A percentile compares a stretch with the other conserved stretches of the same genome.
These are phyloP conservation scores for Ceramica pisi DNA, from an alignment of 2,888 invertebrate species.

Conservation along the genomic window DNA sequence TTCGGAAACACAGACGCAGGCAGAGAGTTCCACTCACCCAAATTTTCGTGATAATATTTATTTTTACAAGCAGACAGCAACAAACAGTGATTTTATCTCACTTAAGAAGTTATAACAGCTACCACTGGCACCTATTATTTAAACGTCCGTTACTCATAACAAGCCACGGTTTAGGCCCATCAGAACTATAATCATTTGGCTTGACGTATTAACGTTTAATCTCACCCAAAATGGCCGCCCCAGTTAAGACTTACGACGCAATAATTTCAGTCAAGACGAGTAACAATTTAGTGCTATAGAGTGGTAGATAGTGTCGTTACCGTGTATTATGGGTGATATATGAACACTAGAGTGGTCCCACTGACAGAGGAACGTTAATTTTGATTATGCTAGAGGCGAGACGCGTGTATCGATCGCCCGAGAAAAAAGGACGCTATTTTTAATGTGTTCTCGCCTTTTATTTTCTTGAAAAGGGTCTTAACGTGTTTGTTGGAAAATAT, in stretches of 20 bases:
- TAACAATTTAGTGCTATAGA: conserved; percentile 62
- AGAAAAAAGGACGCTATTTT: conserved; percentile 48
- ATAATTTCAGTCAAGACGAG: conserved; percentile 71
- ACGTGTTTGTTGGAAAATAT: conserved; percentile 25
- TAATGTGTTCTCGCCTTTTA: conserved; percentile 37
- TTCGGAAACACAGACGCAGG: too few species aligned
- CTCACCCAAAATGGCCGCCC: conserved; percentile 52
- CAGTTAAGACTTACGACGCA: conserved; percentile 68
- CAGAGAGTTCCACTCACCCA: too few species aligned
- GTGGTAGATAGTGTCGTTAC: conserved; percentile 67
- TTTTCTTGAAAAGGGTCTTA: conserved; percentile 45
- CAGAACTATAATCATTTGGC: conserved; percentile 43
- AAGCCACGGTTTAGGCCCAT: conserved; percentile 14
- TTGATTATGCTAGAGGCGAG: conserved; percentile 54
- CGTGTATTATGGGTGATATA: conserved; percentile 70
- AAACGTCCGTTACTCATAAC: conserved; percentile 5
- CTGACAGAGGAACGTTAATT: conserved; percentile 53
- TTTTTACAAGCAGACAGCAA: not conserved
- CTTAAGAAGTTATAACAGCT: not conserved
- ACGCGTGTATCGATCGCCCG: conserved; percentile 44
- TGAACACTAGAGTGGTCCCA: conserved; percentile 50
- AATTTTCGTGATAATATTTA: too few species aligned
- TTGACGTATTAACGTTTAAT: conserved; percentile 53
- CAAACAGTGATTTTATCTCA: not conserved
- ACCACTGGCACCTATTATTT: conserved; percentile 4